These are phyloP conservation scores for Megathymus violae DNA, from an alignment of 1,140 invertebrate species.

Conservation along the genomic window DNA sequence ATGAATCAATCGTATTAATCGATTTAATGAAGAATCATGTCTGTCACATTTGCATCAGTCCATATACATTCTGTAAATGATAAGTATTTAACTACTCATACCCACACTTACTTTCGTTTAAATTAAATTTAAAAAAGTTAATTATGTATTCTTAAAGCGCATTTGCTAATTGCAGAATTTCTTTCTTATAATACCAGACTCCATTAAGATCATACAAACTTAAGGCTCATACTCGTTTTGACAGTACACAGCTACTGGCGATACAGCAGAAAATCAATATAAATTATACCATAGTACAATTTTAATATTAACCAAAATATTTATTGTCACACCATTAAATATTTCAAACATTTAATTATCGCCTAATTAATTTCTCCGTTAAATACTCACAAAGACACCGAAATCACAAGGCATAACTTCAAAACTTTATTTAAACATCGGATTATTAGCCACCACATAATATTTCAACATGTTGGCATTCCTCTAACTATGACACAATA, in stretches of 20 bases:
- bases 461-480: constrained; percentile 29
- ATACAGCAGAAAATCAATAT: too few species aligned
- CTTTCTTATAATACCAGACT: too few species aligned
- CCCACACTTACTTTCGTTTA: not conserved
- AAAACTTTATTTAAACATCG: constrained; percentile 29
- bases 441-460: constrained; percentile 24
- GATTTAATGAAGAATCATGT: not conserved
- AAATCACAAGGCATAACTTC: constrained; percentile 9
- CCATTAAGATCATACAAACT: too few species aligned
- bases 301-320: not conserved
- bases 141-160: too few species aligned
- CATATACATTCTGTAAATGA: not conserved
- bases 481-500: constrained; percentile 24
- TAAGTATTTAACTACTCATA: not conserved
- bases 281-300: too few species aligned
- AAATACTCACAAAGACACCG: constrained; percentile 16
- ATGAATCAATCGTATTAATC: not conserved
- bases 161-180: too few species aligned
- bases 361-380: constrained; percentile 21
- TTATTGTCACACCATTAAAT: not conserved
- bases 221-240: too few species aligned
- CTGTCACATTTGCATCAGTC: not conserved
- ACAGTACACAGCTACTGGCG: too few species aligned
- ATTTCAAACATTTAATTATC: constrained; percentile 21
- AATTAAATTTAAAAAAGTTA: too few species aligned